Evolutionary conservation across 2,888 invertebrate genomes (phyloP), one percentile per base, ranked within the genome.

Genomic region (Ophion obscuratus): DNA sequence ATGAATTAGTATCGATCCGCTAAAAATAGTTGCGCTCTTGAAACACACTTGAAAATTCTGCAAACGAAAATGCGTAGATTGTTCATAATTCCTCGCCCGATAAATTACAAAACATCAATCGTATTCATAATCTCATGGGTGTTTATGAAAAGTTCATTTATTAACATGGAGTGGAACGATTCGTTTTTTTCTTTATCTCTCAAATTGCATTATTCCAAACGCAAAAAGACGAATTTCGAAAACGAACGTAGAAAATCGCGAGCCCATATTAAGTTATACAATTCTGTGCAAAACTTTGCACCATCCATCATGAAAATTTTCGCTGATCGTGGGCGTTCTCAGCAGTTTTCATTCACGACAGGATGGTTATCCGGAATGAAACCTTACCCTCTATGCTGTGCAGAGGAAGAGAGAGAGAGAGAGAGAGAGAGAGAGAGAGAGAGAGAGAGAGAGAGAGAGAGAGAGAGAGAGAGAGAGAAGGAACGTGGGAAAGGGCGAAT

Each of bases 291-390:
- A 81, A 87, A 88, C 80, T 82, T 87, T 85, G 75, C 78, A 76
- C 83, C 78, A 87, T 91, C 90, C 89, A 89, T 91, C 89, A 89
- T 88, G 86, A 89, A 91, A 84, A 84, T 83, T 90, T 91, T 90
- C 90, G 91, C 91, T 91, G 91, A 92, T 90, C 91, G 88, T 87
- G 88, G 87, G 47, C 88, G 86, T 81, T 89, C 88, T 89, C 89
- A 88, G 85, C 83, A 87, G 87, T 90, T 90, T 81, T 89, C 89
- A 89, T 90, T 91, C 90, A 89, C 87, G 75, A 68, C 36, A 78
- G 83, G 71, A 76, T 20, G 75, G 75, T 81, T 81, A 31, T 85
- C 81, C 84, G 88, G 88, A 91, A 91, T 91, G 90, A 92, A 89
- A 61, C 84, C 84, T 78, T 75, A 70, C 78, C 53, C 73, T 40